Evolutionary conservation across 2,113 vertebrate genomes (phyloP).

Genomic region (Callaeas wilsoni): DNA sequence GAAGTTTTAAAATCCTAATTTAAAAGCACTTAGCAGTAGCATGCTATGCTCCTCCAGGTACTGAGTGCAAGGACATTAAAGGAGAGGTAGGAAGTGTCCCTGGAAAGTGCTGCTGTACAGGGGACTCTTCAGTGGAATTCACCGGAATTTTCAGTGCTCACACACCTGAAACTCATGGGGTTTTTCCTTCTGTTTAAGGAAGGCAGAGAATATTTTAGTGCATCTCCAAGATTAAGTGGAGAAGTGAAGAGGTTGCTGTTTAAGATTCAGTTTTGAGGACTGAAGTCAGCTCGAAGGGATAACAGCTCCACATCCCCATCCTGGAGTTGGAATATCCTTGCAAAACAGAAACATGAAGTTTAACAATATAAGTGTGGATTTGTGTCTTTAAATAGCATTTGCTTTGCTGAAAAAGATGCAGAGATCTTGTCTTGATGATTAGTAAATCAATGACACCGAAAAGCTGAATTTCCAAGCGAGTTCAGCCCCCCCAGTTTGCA

Average conservation of each 20-base stretch:
- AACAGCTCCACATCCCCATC: not conserved
- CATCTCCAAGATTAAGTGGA: not conserved
- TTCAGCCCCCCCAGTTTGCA: not conserved
- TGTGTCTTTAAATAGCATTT: conserved; percentile 6
- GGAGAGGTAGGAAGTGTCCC: not conserved
- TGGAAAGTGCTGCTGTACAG: not conserved
- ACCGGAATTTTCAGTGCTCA: not conserved
- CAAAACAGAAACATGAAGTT: not conserved
- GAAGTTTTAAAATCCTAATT: conserved; percentile 44
- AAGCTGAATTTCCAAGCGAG: not conserved
- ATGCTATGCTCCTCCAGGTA: conserved; percentile 15
- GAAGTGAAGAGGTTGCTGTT: not conserved
- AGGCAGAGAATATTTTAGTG: not conserved
- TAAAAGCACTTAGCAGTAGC: conserved; percentile 51
- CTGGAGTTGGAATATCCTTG: not conserved
- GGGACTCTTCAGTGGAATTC: not conserved
- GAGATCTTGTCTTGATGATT: not conserved
- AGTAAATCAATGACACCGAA: not conserved
- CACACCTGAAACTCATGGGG: not conserved
- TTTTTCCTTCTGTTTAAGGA: not conserved
- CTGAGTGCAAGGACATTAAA: not conserved
- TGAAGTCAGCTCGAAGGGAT: not conserved
- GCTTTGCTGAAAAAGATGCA: not conserved
- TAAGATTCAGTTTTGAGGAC: conserved; percentile 24
- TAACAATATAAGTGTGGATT: not conserved